A percentile compares a stretch with the other conserved stretches of the same genome.
Evolutionary conservation across 2,797 vertebrate species (phyloP).

Genomic region (Alectoris magna): DNA sequence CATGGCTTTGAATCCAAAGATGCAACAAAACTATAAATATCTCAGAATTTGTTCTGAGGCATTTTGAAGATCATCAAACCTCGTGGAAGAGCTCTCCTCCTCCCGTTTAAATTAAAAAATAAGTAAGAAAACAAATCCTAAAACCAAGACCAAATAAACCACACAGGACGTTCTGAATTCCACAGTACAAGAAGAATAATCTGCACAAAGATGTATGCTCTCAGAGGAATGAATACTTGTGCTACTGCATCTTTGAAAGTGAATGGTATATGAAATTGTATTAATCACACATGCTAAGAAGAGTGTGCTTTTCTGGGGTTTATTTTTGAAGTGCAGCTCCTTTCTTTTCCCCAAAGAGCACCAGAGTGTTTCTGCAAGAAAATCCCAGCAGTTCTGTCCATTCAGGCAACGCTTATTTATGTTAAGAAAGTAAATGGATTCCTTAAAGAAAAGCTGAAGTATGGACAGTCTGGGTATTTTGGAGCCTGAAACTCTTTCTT

Average conservation of each 20-base stretch:
- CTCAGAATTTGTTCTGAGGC: slow-evolving; percentile 43
- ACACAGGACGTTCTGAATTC: slow-evolving; percentile 19
- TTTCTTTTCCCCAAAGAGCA: not conserved
- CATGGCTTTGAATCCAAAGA: slow-evolving; percentile 41
- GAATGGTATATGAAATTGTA: slow-evolving; percentile 30
- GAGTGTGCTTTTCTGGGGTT: slow-evolving; percentile 16
- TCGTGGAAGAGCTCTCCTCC: not conserved
- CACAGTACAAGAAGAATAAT: slow-evolving; percentile 16
- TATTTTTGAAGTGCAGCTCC: not conserved
- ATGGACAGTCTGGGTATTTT: not conserved
- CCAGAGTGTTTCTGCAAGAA: slow-evolving; percentile 11
- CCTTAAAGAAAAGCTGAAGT: slow-evolving; percentile 14
- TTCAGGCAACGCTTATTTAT: slow-evolving; percentile 12
- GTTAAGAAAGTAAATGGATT: slow-evolving; percentile 37
- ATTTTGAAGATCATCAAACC: slow-evolving; percentile 52
- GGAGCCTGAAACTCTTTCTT: slow-evolving; percentile 4
- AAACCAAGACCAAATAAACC: not conserved
- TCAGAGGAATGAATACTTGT: slow-evolving; percentile 16
- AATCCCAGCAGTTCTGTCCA: slow-evolving; percentile 12
- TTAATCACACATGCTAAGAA: slow-evolving; percentile 28
- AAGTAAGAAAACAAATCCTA: too few species aligned
- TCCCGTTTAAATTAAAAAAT: not conserved
- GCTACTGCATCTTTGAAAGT: slow-evolving; percentile 11
- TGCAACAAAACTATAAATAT: slow-evolving; percentile 50
- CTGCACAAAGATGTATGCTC: not conserved